A percentile compares a stretch with the other conserved stretches of the same genome.
These are phyloP conservation scores for Microcebus lehilahytsara DNA, from an alignment of 2,113 vertebrate species.

Conservation along the genomic window DNA sequence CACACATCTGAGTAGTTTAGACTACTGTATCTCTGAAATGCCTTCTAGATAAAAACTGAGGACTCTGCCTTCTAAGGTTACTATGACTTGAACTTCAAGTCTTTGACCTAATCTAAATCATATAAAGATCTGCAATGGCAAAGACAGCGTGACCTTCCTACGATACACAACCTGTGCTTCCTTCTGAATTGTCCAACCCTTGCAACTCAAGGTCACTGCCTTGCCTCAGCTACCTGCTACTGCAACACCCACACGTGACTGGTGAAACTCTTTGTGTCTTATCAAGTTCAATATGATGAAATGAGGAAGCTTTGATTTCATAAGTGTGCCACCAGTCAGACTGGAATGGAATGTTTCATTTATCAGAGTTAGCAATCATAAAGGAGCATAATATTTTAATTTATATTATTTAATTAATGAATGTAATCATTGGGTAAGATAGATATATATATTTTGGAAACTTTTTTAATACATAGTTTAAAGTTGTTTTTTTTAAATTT, in stretches of 20 bases:
- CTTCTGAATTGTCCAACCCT: background rate
- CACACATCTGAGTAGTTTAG: background rate
- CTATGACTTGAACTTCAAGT: background rate
- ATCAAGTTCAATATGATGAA: slow-evolving; percentile 9
- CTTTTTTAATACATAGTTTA: too few relatives aligned
- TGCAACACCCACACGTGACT: background rate
- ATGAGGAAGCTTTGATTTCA: slow-evolving; percentile 9
- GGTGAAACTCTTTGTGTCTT: slow-evolving; percentile 47
- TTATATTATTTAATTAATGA: background rate
- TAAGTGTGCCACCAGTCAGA: background rate
- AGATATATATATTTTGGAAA: too few relatives aligned
- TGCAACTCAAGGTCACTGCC: background rate
- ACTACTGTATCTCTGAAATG: background rate
- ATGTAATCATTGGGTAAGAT: background rate
- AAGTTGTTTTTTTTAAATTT: too few relatives aligned
- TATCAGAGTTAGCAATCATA: background rate
- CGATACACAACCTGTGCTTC: background rate
- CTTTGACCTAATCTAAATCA: background rate
- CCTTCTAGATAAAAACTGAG: slow-evolving; percentile 2
- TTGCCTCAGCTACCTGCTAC: background rate
- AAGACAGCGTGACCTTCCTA: background rate
- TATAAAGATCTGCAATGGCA: background rate
- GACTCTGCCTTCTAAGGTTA: background rate
- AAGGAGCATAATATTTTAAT: background rate
- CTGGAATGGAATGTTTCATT: background rate